These are phyloP conservation scores for Nyctalus aviator DNA, from an alignment of 2,797 vertebrate species.

Conservation along the genomic window DNA sequence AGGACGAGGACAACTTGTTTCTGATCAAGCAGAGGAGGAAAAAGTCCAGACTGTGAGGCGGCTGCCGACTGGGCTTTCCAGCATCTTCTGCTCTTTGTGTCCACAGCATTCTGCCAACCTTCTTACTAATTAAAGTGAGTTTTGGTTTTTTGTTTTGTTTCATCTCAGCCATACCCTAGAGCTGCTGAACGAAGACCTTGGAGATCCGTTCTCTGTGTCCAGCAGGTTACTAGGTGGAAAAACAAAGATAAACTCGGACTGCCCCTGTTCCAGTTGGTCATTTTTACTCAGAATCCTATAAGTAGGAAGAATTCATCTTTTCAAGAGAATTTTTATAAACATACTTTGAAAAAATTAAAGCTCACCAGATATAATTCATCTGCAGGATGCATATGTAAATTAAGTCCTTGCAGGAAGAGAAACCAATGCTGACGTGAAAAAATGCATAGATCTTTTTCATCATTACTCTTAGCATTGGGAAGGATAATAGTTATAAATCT, in stretches of 20 bases:
- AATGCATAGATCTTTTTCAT: constrained; percentile 30
- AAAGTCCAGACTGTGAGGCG: constrained; percentile 79
- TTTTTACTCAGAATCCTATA: constrained; percentile 53
- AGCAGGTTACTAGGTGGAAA: not conserved
- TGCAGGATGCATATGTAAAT: not conserved
- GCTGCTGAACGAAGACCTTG: not conserved
- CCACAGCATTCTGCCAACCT: not conserved
- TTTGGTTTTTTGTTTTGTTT: not conserved
- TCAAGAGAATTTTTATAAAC: constrained; percentile 52
- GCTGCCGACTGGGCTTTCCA: constrained; percentile 40
- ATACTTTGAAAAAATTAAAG: constrained; percentile 56
- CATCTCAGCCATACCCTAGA: not conserved
- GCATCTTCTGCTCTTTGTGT: not conserved
- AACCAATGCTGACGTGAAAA: constrained; percentile 24
- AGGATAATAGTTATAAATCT: not conserved
- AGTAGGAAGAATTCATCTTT: constrained; percentile 58
- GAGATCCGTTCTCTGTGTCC: not conserved
- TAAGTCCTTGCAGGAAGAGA: not conserved
- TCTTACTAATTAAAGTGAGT: constrained; percentile 23
- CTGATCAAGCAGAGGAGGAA: constrained; percentile 88
- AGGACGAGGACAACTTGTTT: constrained; percentile 84
- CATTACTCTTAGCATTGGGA: constrained; percentile 21
- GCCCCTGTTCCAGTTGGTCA: not conserved
- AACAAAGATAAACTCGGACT: not conserved
- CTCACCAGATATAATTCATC: not conserved